A percentile compares a stretch with the other conserved stretches of the same genome.
Conservation (phyloP, 2,888 invertebrate species). For the Athripsodes cinereus region DNA sequence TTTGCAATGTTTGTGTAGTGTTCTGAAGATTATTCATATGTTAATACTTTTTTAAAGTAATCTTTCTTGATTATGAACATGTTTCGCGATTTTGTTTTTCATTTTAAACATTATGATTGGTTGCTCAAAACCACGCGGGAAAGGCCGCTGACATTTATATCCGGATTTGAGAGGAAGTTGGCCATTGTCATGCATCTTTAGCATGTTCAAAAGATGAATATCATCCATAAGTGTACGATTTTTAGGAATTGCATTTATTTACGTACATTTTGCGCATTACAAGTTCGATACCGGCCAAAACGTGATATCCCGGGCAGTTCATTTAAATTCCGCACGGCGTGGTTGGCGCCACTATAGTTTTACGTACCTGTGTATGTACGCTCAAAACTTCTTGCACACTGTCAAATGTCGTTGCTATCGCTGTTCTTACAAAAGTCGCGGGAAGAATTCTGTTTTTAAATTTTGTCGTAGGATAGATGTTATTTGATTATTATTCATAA, state of each 20-base stretch:
- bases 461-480: not conserved
- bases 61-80: no score
- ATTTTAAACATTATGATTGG: no score
- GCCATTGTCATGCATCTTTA: not conserved
- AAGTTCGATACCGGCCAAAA: conserved; percentile 5
- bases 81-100: no score
- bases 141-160: conserved; percentile 22
- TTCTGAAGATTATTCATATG: not conserved
- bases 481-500: not conserved
- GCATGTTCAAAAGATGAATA: not conserved
- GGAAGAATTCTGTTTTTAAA: not conserved
- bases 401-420: not conserved
- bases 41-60: no score
- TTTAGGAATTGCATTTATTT: not conserved
- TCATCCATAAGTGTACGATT: no score
- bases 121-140: conserved; percentile 22
- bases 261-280: conserved; percentile 6
- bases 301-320: conserved; percentile 21
- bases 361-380: not conserved
- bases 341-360: conserved; percentile 25
- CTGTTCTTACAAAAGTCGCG: not conserved
- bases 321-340: conserved; percentile 22
- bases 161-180: conserved; percentile 8
- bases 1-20: not conserved
- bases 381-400: not conserved